Evolutionary conservation across 2,888 invertebrate genomes (phyloP).

Genomic region (Opisthograptis luteolata): DNA sequence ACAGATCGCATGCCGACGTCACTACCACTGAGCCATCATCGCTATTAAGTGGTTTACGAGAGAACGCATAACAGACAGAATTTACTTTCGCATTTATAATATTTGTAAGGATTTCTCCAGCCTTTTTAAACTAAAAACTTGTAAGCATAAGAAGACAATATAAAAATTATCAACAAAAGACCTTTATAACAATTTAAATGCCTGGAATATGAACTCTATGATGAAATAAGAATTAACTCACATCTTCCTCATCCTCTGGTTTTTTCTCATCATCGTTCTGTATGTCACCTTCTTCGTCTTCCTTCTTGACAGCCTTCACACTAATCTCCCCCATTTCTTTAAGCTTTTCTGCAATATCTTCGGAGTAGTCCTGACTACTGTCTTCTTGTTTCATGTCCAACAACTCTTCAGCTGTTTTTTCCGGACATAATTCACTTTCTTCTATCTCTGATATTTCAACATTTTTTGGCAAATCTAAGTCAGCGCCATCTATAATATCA

Average conservation of each 20-base stretch:
- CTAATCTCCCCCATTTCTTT: conserved; percentile 86
- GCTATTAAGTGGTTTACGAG: too few species aligned
- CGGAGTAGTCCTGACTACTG: conserved; percentile 73
- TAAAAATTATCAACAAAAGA: too few species aligned
- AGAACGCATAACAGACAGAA: too few species aligned
- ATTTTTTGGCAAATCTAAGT: conserved; percentile 76
- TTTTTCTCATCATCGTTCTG: conserved; percentile 69
- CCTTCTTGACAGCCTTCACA: conserved; percentile 69
- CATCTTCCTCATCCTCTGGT: conserved; percentile 64
- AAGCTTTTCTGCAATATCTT: conserved; percentile 84
- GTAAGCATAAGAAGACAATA: too few species aligned
- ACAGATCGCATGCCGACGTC: too few species aligned
- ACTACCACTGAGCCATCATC: too few species aligned
- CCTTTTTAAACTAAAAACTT: too few species aligned
- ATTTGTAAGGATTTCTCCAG: too few species aligned
- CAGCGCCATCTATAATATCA: conserved; percentile 78
- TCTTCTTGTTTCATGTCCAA: conserved; percentile 73
- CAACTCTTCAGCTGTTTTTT: conserved; percentile 70
- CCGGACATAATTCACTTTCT: conserved; percentile 72
- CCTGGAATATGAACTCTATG: too few species aligned
- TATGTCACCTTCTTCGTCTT: conserved; percentile 61
- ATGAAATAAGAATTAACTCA: conserved; percentile 39
- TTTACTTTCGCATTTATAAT: too few species aligned
- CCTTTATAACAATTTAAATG: too few species aligned
- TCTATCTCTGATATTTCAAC: conserved; percentile 79